phyloP scores from a whole-genome alignment of 2,888 invertebrate genomes.

The Andrena flavipes region DNA sequence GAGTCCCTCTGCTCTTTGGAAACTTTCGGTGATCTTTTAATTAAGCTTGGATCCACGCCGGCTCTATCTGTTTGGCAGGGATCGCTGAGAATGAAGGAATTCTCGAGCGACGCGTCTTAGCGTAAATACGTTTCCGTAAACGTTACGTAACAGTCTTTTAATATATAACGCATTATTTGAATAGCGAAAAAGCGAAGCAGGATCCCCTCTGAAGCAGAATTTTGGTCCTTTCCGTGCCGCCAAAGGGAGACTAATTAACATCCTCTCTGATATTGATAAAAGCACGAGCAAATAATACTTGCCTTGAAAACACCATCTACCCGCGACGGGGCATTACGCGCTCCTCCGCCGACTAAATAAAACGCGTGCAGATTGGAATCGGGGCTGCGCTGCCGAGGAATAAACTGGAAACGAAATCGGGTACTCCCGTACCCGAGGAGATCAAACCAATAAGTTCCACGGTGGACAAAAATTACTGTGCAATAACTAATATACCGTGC shows the following conservation, averaged over 20 bases:
- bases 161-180: too few relatives aligned
- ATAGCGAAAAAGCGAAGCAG: too few relatives aligned
- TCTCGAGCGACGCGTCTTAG: too few relatives aligned
- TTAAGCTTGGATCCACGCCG: slow-evolving; percentile 56
- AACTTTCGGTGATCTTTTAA: slow-evolving; percentile 64
- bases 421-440: too few relatives aligned
- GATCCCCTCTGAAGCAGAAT: too few relatives aligned
- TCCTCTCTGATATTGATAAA: background rate
- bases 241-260: background rate
- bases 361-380: background rate
- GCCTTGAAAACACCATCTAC: background rate
- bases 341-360: background rate
- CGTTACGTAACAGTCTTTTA: too few relatives aligned
- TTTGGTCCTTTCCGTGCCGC: background rate
- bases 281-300: background rate
- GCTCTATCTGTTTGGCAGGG: too few relatives aligned
- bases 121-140: too few relatives aligned
- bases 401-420: background rate
- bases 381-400: background rate
- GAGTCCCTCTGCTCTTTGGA: slow-evolving; percentile 60
- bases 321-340: background rate
- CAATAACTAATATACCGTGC: slow-evolving; percentile 1
- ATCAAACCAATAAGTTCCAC: background rate
- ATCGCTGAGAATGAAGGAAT: too few relatives aligned
- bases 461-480: background rate